These are phyloP conservation scores for Drosophila athabasca DNA, from an alignment of 1,140 invertebrate species.

Conservation along the genomic window DNA sequence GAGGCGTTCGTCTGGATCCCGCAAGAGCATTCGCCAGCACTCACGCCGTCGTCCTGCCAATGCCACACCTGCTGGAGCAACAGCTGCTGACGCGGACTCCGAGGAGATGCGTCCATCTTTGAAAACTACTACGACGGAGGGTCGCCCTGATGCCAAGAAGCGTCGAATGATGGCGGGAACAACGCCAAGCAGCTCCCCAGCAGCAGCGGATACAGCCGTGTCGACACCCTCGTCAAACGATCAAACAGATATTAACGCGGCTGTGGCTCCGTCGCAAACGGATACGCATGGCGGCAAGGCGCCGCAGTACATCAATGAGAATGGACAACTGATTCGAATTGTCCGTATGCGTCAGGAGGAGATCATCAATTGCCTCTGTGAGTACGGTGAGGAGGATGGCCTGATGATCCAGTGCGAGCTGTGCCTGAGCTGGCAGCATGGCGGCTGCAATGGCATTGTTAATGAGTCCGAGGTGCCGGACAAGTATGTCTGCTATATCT, in stretches of 20 bases:
- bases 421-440: constrained; percentile 97
- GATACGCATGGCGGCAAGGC: constrained; percentile 16
- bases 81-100: constrained; percentile 26
- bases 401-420: constrained; percentile 98
- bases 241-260: constrained; percentile 62
- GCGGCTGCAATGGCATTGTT: constrained; percentile 92
- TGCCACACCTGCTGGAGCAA: constrained; percentile 4
- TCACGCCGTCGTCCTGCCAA: constrained; percentile 51
- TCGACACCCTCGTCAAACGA: constrained; percentile 66
- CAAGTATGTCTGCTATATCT: constrained; percentile 95
- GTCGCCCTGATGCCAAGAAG: constrained; percentile 51
- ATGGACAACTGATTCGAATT: constrained; percentile 87
- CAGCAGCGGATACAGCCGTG: constrained; percentile 45
- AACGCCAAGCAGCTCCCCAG: constrained; percentile 55
- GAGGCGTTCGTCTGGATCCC: constrained; percentile 59
- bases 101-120: constrained; percentile 61
- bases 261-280: constrained; percentile 44
- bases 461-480: constrained; percentile 92
- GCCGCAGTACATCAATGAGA: constrained; percentile 84
- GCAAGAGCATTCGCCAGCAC: constrained; percentile 77
- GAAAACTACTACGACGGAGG: constrained; percentile 50
- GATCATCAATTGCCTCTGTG: constrained; percentile 94
- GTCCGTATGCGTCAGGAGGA: constrained; percentile 89
- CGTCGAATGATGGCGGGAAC: constrained; percentile 47
- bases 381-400: constrained; percentile 93